phyloP scores from a whole-genome alignment of 2,113 vertebrate species.

The Gracilinanus agilis region DNA sequence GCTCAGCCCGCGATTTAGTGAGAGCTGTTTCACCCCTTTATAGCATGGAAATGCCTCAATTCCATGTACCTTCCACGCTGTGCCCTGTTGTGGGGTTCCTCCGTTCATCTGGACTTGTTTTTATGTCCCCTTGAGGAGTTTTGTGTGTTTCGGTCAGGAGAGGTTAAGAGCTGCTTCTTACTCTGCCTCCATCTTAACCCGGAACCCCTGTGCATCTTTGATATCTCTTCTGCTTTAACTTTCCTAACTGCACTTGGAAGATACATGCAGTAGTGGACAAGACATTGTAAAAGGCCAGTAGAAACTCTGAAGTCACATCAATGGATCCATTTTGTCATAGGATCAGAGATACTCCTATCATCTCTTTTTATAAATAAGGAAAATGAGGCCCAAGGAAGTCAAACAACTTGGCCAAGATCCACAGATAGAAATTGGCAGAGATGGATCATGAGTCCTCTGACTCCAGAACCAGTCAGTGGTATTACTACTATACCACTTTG shows the following conservation, averaged over 20 bases:
- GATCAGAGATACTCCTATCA: not conserved
- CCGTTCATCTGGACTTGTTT: too few relatives aligned
- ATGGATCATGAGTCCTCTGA: not conserved
- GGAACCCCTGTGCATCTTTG: not conserved
- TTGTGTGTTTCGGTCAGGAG: too few relatives aligned
- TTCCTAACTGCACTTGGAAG: not conserved
- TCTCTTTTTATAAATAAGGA: not conserved
- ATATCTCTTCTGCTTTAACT: conserved; percentile 2
- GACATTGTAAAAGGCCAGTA: not conserved
- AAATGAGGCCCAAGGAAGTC: not conserved
- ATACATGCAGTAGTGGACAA: not conserved
- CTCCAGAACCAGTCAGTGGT: not conserved
- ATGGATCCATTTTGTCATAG: not conserved
- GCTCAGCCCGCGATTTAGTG: too few relatives aligned
- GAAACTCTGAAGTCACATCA: conserved; percentile 22
- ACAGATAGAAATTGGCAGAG: not conserved
- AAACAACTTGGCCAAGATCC: not conserved
- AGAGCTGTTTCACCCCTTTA: too few relatives aligned
- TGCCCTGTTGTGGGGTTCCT: too few relatives aligned
- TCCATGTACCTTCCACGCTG: too few relatives aligned
- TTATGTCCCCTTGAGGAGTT: too few relatives aligned
- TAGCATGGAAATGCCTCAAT: too few relatives aligned
- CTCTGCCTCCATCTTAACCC: too few relatives aligned
- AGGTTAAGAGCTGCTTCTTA: too few relatives aligned
- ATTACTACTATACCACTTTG: not conserved